phyloP scores from a whole-genome alignment of 2,888 invertebrate genomes.

The Entomobrya proxima region DNA sequence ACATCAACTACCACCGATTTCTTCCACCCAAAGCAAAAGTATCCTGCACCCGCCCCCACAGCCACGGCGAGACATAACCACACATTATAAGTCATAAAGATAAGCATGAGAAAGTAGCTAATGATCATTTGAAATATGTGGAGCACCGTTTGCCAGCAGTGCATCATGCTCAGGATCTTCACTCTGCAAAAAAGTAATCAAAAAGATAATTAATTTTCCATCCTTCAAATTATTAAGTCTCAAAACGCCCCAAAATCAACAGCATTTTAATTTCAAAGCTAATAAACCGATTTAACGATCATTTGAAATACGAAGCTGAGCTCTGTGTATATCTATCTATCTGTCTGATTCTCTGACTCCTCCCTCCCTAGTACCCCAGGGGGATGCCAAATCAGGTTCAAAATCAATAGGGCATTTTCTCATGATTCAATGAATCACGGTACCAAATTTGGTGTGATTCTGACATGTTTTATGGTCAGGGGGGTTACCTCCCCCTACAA shows the following conservation, averaged over 20 bases:
- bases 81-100: conserved; percentile 97
- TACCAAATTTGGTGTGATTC: background rate
- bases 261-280: too few relatives aligned
- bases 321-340: too few relatives aligned
- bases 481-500: too few relatives aligned
- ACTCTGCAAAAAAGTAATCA: conserved; percentile 82
- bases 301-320: too few relatives aligned
- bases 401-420: too few relatives aligned
- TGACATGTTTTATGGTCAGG: background rate
- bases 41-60: conserved; percentile 91
- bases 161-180: conserved; percentile 89
- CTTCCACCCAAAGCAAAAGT: conserved; percentile 97
- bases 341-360: too few relatives aligned
- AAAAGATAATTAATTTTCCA: background rate
- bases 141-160: conserved; percentile 90
- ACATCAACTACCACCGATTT: conserved; percentile 95
- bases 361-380: too few relatives aligned
- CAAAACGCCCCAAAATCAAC: too few relatives aligned
- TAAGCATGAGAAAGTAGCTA: conserved; percentile 95
- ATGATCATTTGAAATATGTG: conserved; percentile 93
- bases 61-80: conserved; percentile 95
- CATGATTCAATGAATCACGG: background rate
- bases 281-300: too few relatives aligned
- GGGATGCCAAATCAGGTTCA: too few relatives aligned
- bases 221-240: background rate